Evolutionary conservation across 2,797 vertebrate species (phyloP), one percentile per base, ranked within the genome.

Genomic region (Hypotaenidia okinawae): DNA sequence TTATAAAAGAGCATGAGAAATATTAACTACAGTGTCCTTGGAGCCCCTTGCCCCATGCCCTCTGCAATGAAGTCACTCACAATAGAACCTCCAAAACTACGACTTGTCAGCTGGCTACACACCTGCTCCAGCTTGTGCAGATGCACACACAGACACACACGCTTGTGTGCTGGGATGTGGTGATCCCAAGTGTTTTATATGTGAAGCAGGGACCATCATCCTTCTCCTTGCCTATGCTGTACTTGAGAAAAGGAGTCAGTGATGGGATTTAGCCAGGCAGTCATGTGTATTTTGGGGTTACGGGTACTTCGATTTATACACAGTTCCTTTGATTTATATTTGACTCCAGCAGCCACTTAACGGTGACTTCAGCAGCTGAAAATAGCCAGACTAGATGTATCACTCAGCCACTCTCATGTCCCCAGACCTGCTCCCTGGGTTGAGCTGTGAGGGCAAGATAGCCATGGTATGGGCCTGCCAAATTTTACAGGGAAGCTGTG

Each of bases 311-410:
- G 37, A 93, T 85, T 94, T 92, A 77, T 67, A 52, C 39, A 67
- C 39, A 4, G 25, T 25, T 61, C 13, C 68, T 93, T 81, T 90
- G 76, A 84, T 93, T 89, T 95, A 79, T 54, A 28, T 54, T 85
- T 95, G 91, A 75, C 88, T 96, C 64, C 61, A 61, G 41, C 30
- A 72, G 72, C 57, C 78, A 43, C 70, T 87, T 85, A 74, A 39
- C 41, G 75, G 86, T 94, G 94, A 95, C 72, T 92, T 96, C 94
- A 95, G 86, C 64, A 68, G 66, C 90, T 96, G 90, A 93, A 95
- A 94, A 95, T 92, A 95, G 80, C 67, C 39, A 32, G 39, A 82
- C 55, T 28, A 14, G 5, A 68, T 90, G 51, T 51, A 59, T 88
- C 67, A 24, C 47, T 77, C 58, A 52, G 70, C 28, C 72, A 30